Percentiles rank a stretch among this genome's conserved stretches.
Conservation (phyloP, 2,888 invertebrate species). For the Ormyrus pomaceus region DNA sequence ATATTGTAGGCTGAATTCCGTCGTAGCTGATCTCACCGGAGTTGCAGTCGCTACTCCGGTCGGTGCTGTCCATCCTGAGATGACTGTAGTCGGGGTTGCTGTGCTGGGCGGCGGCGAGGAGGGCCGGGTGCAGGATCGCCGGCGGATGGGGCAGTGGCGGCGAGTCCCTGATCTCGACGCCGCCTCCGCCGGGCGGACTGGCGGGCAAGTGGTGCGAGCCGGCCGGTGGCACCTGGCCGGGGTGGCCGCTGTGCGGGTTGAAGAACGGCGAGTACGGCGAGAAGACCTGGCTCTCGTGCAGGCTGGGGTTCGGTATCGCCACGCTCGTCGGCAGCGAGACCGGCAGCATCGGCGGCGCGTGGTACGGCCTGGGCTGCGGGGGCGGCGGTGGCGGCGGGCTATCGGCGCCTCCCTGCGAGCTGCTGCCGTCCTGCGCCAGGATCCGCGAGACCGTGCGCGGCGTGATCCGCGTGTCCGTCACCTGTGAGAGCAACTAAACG, state of each 20-base stretch:
- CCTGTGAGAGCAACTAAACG: constrained; percentile 66
- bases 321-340: constrained; percentile 95
- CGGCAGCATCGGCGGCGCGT: constrained; percentile 89
- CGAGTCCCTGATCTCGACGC: constrained; percentile 85
- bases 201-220: constrained; percentile 74
- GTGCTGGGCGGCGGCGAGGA: constrained; percentile 89
- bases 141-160: constrained; percentile 89
- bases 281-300: constrained; percentile 96
- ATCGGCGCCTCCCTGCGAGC: constrained; percentile 79
- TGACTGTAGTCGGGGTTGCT: constrained; percentile 89
- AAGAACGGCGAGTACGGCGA: constrained; percentile 95
- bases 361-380: constrained; percentile 86
- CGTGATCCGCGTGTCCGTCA: constrained; percentile 94
- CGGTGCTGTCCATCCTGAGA: constrained; percentile 88
- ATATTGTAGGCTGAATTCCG: constrained; percentile 96
- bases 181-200: constrained; percentile 83
- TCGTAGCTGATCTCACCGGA: constrained; percentile 94
- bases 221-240: constrained; percentile 72
- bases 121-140: constrained; percentile 89
- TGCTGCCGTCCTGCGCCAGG: constrained; percentile 86
- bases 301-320: constrained; percentile 96
- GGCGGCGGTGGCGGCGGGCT: constrained; percentile 67
- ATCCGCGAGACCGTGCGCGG: constrained; percentile 93
- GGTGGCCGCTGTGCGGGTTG: constrained; percentile 76
- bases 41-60: constrained; percentile 93